Percentiles rank a stretch among this genome's conserved stretches.
Conservation (phyloP, 2,888 invertebrate genomes). For the Yponomeuta plumbellus region DNA sequence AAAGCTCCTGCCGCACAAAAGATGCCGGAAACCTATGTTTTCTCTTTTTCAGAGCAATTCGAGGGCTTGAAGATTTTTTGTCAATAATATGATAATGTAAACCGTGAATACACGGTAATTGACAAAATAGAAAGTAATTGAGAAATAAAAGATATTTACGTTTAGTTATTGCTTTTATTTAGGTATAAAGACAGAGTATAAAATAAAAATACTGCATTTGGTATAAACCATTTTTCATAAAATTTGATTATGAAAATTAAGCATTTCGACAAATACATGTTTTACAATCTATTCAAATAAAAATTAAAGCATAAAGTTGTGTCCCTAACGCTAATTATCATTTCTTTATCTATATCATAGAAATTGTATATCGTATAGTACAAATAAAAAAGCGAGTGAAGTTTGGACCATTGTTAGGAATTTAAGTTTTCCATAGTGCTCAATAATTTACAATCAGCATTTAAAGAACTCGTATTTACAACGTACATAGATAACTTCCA, state of each 20-base stretch:
- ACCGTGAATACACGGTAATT: too few species aligned
- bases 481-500: conserved; percentile 53
- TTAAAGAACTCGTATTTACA: conserved; percentile 64
- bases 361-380: conserved; percentile 73
- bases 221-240: conserved; percentile 69
- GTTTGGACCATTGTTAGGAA: conserved; percentile 76
- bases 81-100: too few species aligned
- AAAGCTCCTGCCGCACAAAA: background rate
- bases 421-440: conserved; percentile 71
- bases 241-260: conserved; percentile 73
- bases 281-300: conserved; percentile 62
- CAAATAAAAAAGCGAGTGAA: conserved; percentile 74
- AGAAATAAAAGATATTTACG: conserved; percentile 17
- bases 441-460: conserved; percentile 60
- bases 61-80: background rate
- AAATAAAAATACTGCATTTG: conserved; percentile 77
- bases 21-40: background rate
- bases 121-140: too few species aligned
- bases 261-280: conserved; percentile 70
- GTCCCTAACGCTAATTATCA: conserved; percentile 58
- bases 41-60: background rate
- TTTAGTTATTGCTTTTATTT: conserved; percentile 70
- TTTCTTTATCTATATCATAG: conserved; percentile 64
- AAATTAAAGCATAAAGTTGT: conserved; percentile 69
- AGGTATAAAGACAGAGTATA: conserved; percentile 74